phyloP scores from a whole-genome alignment of 1,140 invertebrate species.

The Oryctes rhinoceros region DNA sequence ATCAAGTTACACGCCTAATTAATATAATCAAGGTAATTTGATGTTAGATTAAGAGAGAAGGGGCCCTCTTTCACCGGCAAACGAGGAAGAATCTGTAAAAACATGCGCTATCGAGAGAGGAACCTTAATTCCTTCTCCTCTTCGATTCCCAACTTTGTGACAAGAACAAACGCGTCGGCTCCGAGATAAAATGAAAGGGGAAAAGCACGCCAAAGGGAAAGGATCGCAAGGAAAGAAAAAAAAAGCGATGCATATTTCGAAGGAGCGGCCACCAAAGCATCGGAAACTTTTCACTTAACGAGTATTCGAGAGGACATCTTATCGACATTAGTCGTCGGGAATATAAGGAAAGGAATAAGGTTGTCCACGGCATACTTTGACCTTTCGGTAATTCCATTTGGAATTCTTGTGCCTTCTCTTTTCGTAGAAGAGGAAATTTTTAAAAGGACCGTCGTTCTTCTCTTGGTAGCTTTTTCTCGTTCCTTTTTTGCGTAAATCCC shows the following conservation, averaged over 20 bases:
- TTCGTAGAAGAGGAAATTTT: background rate
- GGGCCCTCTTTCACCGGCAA: background rate
- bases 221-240: background rate
- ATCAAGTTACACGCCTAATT: conserved; percentile 20
- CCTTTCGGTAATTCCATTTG: conserved; percentile 28
- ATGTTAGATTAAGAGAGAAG: conserved; percentile 16
- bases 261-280: background rate
- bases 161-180: background rate
- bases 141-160: background rate
- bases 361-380: background rate
- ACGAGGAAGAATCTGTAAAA: conserved; percentile 8
- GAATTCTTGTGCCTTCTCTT: background rate
- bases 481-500: background rate
- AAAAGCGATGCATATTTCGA: background rate
- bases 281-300: conserved; percentile 34
- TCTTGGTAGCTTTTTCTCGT: too few relatives aligned
- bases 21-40: conserved; percentile 18
- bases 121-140: background rate
- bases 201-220: background rate
- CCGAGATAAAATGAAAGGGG: background rate
- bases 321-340: background rate
- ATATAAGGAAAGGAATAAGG: background rate
- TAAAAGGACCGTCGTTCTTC: background rate
- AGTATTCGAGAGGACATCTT: conserved; percentile 34
- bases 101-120: background rate